phyloP scores from a whole-genome alignment of 2,888 invertebrate genomes.

The Ptilodon capucinus region DNA sequence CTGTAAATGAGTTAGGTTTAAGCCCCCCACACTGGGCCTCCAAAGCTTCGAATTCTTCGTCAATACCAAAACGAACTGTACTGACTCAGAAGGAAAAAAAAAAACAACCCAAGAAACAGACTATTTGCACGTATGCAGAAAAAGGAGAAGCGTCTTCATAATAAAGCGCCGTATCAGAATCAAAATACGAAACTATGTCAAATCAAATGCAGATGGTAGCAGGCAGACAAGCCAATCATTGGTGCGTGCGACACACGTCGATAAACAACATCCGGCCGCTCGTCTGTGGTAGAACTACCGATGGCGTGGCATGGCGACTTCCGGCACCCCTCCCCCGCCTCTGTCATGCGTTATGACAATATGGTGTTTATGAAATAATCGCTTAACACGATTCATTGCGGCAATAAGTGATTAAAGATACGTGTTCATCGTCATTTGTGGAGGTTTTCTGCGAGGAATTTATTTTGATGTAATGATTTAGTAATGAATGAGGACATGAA shows the following conservation, averaged over 20 bases:
- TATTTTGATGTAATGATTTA: no score
- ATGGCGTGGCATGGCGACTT: conserved; percentile 15
- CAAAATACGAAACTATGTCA: background rate
- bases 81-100: no score
- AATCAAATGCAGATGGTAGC: background rate
- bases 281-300: conserved; percentile 11
- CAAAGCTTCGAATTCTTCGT: no score
- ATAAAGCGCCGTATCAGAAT: no score
- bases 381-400: background rate
- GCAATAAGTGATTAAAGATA: background rate
- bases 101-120: no score
- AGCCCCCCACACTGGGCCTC: no score
- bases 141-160: no score
- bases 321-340: conserved; percentile 15
- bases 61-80: no score
- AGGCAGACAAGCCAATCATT: background rate
- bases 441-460: no score
- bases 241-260: conserved; percentile 11
- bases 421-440: background rate
- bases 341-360: conserved; percentile 5
- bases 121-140: no score
- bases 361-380: background rate
- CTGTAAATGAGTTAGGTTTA: no score
- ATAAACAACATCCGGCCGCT: conserved; percentile 25
- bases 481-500: no score